Base-by-base conservation (phyloP, 1,140 invertebrate genomes). In the Mylabris phalerata region DNA sequence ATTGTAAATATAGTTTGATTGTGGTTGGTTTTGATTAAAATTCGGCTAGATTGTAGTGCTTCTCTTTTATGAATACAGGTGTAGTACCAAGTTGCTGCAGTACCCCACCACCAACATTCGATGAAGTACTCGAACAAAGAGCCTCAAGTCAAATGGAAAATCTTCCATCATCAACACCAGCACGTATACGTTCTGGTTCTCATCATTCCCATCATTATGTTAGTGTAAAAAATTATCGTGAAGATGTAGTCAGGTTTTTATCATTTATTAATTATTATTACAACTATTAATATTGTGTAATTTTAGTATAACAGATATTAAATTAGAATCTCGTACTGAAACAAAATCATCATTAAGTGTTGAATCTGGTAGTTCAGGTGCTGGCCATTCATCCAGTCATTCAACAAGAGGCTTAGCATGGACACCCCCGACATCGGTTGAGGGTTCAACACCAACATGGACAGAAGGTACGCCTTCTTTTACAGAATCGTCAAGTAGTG, bases 381-480 rank as follows among this genome's bases (percentile, higher is more conserved):
- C 62, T n/a, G 71, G 71, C 47, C 66, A 70, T 48, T 68, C 66
- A 32, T 67, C 66, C 25, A 69, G 67, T 44, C 64, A 67, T 45
- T 66, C 64, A 2, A 81, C 73, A 61, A 79, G 79, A 64, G 84
- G 79, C 61, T 75, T 83, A 64, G 87, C 82, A 7, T 92, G 89
- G 86, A 95, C 92, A 42, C 92, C 91, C 27, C 90, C 91, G 10
- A 85, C 89, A 46, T 93, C 90, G 60, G 86, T 91, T 61, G 92
- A 95, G 75, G 92, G 89, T 47, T 90, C 91, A 3, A 97, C 95
- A n/a, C 93, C 94, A 7, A 97, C 94, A 11, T 96, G 94, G 89
- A 98, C 95, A 13, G 95, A 98, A 79, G 95, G 94, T 68, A 98
- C 95, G 59, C 95, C 94, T 47, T 95, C 91, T 72, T 96, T 94